Conservation (phyloP, 2,113 vertebrate species). For the Osmerus eperlanus region DNA sequence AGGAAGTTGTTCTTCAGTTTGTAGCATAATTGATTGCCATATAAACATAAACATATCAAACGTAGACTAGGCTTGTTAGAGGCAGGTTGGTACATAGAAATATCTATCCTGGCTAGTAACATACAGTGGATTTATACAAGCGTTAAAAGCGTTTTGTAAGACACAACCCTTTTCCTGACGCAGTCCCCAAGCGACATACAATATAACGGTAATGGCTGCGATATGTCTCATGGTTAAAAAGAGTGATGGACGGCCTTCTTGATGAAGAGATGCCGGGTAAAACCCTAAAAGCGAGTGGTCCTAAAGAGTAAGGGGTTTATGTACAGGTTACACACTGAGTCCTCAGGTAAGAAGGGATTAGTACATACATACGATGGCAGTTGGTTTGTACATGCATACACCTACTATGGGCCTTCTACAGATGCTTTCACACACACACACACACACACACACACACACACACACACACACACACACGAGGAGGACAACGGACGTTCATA, state of each 20-base stretch:
- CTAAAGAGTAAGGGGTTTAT: constrained; percentile 29
- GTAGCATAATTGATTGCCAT: constrained; percentile 15
- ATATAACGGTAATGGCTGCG: neutral
- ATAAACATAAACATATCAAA: constrained; percentile 9
- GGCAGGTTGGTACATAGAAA: constrained; percentile 15
- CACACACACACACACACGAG: no score
- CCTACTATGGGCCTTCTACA: constrained; percentile 35
- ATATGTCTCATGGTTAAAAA: neutral
- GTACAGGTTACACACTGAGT: constrained; percentile 60
- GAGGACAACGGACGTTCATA: neutral
- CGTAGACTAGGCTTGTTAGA: constrained; percentile 7
- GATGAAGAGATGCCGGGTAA: neutral
- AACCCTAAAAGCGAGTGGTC: constrained; percentile 21
- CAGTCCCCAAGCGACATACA: neutral
- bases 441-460: no score
- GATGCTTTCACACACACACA: constrained; percentile 52
- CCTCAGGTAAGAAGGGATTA: constrained; percentile 68
- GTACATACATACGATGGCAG: constrained; percentile 68
- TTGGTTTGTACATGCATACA: constrained; percentile 82
- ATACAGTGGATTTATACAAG: constrained; percentile 7
- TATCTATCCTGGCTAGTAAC: constrained; percentile 7
- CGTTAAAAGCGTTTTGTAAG: neutral
- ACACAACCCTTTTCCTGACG: neutral
- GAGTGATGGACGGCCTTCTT: neutral
- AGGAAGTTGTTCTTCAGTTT: constrained; percentile 1